phyloP scores from a whole-genome alignment of 2,113 vertebrate species.

The Panthera uncia region DNA sequence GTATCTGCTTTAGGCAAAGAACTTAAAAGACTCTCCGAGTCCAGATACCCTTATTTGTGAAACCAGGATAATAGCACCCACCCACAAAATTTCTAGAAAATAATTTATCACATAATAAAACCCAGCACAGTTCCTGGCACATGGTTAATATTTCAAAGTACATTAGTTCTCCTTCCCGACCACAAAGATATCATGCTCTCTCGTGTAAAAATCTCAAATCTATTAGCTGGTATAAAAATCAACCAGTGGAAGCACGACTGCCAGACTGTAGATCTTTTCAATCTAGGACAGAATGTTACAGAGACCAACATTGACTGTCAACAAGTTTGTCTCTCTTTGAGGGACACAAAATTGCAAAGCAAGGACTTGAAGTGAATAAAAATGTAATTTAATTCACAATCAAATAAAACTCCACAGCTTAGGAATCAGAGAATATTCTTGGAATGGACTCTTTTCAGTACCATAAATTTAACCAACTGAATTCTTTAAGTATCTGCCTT shows the following conservation, averaged over 20 bases:
- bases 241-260: not conserved
- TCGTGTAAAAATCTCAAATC: not conserved
- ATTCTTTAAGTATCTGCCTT: constrained; percentile 62
- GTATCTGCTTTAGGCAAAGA: not conserved
- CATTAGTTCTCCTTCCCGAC: not conserved
- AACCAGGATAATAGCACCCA: not conserved
- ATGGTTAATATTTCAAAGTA: not conserved
- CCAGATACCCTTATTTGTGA: not conserved
- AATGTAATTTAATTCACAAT: constrained; percentile 66
- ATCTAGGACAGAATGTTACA: not conserved
- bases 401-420: constrained; percentile 69
- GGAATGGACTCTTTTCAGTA: constrained; percentile 54
- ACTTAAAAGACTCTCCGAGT: not conserved
- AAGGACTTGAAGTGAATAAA: constrained; percentile 53
- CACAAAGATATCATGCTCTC: not conserved
- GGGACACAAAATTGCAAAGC: constrained; percentile 40
- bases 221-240: not conserved
- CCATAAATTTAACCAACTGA: constrained; percentile 67
- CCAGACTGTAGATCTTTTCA: not conserved
- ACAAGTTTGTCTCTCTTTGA: constrained; percentile 41
- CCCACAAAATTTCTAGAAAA: not conserved
- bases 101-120: constrained; percentile 1
- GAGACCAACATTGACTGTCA: not conserved
- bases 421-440: constrained; percentile 64
- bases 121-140: not conserved